Evolutionary conservation across 2,888 invertebrate species (phyloP).

Genomic region (Erebia palarica): DNA sequence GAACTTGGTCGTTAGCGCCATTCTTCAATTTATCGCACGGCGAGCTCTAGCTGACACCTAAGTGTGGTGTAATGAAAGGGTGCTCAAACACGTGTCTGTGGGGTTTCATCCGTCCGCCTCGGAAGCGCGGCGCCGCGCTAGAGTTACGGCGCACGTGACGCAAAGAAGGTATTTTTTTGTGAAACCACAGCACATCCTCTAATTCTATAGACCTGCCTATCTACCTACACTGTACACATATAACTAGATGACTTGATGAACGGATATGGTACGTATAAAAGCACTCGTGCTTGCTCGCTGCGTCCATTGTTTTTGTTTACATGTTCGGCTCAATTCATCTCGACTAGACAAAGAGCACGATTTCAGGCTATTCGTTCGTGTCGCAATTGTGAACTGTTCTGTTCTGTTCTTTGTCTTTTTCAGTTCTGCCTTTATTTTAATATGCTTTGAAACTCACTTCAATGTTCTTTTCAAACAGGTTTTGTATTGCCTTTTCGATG

Average conservation of each 20-base stretch:
- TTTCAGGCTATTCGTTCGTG: conserved; percentile 8
- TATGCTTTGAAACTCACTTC: neutral
- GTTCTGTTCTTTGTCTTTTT: neutral
- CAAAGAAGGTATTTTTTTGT: conserved; percentile 54
- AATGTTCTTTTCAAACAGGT: neutral
- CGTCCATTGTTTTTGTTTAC: conserved; percentile 21
- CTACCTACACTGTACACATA: conserved; percentile 32
- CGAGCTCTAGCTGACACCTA: conserved; percentile 21
- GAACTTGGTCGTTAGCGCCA: neutral
- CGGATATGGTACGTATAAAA: conserved; percentile 29
- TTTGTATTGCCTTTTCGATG: neutral
- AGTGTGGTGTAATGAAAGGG: conserved; percentile 38
- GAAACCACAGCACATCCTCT: conserved; percentile 48
- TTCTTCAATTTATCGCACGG: neutral
- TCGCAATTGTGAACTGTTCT: neutral
- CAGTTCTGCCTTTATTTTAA: neutral
- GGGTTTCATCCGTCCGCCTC: conserved; percentile 61
- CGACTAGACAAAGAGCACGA: neutral
- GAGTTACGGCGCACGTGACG: conserved; percentile 70
- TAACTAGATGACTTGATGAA: conserved; percentile 43
- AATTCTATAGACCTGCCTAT: conserved; percentile 26
- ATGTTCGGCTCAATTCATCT: neutral
- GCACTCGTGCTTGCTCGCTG: conserved; percentile 11
- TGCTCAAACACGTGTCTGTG: conserved; percentile 48
- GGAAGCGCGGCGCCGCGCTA: conserved; percentile 63